phyloP scores from a whole-genome alignment of 2,113 vertebrate genomes.

The Colinus virginianus region DNA sequence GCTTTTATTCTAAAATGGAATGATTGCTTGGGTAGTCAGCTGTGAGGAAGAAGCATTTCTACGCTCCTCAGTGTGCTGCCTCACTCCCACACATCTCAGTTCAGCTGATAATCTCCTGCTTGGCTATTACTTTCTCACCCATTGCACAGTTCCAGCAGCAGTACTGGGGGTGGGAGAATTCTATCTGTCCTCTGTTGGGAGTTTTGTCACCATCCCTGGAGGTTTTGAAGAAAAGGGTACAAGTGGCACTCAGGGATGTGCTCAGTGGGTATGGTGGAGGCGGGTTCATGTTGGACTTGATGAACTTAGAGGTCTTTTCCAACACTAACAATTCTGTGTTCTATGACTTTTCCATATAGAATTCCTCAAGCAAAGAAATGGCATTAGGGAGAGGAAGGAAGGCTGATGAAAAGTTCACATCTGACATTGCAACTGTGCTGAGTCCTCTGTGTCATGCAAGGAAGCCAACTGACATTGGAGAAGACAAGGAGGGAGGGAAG shows the following conservation, averaged over 20 bases:
- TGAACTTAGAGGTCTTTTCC: no score
- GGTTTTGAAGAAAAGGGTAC: no score
- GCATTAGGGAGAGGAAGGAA: background rate
- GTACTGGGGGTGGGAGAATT: background rate
- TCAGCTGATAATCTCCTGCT: background rate
- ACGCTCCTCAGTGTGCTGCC: background rate
- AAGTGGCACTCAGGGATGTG: no score
- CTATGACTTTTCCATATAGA: background rate
- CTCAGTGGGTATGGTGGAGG: no score
- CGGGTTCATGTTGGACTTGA: no score
- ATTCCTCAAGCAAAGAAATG: background rate
- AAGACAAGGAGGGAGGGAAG: constrained; percentile 1
- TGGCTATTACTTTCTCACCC: background rate
- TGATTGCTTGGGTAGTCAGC: background rate
- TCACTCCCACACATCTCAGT: background rate
- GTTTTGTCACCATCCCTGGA: no score
- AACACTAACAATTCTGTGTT: no score
- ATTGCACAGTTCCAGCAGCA: background rate
- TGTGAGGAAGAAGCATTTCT: background rate
- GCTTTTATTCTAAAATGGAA: background rate
- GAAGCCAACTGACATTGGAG: background rate
- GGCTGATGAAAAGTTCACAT: background rate
- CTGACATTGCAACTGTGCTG: background rate
- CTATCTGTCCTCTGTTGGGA: background rate
- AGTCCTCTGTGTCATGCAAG: background rate